Percentiles rank a stretch among this genome's conserved stretches.
These are phyloP conservation scores for Uria lomvia DNA, from an alignment of 2,113 vertebrate genomes.

Conservation along the genomic window DNA sequence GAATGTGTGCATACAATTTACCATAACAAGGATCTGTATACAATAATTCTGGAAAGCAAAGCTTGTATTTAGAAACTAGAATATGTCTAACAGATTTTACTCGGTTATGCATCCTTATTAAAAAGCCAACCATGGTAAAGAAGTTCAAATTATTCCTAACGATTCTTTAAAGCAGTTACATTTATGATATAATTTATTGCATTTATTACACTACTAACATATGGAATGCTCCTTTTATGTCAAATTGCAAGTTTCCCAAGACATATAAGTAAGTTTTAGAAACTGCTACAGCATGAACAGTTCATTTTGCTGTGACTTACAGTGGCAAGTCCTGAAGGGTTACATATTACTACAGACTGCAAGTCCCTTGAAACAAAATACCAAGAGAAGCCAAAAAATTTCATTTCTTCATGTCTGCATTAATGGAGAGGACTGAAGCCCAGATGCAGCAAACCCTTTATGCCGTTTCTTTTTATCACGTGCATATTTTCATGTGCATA, in stretches of 20 bases:
- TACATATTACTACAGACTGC: background rate
- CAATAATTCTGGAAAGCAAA: background rate
- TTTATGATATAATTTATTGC: conserved; percentile 5
- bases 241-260: conserved; percentile 48
- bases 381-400: background rate
- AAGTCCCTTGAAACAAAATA: background rate
- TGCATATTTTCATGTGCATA: background rate
- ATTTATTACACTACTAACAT: conserved; percentile 41
- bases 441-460: background rate
- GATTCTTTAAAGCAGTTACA: conserved; percentile 20
- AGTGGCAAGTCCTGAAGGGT: conserved; percentile 22
- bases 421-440: background rate
- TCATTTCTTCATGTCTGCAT: background rate
- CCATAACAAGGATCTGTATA: background rate
- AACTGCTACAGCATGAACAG: conserved; percentile 16
- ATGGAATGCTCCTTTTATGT: conserved; percentile 54
- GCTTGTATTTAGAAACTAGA: background rate
- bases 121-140: background rate
- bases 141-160: conserved; percentile 26
- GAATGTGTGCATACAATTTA: background rate
- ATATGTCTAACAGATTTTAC: background rate
- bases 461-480: background rate
- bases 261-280: background rate
- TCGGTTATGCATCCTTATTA: background rate
- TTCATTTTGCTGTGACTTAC: conserved; percentile 40